A percentile compares a stretch with the other conserved stretches of the same genome.
Evolutionary conservation across 1,140 invertebrate species (phyloP).

Genomic region (Sminthurinus signatus): DNA sequence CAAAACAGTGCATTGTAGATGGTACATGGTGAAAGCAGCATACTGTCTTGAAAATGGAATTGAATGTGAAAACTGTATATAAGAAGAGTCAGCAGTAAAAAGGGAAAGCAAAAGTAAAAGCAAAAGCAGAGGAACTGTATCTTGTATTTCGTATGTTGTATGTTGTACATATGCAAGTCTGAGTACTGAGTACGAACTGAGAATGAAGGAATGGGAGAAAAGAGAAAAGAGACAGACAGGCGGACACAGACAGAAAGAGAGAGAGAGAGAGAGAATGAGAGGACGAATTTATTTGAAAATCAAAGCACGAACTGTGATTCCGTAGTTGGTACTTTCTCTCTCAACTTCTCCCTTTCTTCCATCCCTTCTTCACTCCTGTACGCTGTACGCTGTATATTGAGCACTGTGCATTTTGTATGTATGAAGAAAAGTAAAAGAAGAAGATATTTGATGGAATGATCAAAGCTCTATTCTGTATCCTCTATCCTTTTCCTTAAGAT

Average conservation of each 20-base stretch:
- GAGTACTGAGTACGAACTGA: too few species aligned
- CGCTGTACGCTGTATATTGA: too few species aligned
- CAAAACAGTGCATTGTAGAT: too few species aligned
- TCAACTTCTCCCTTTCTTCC: too few species aligned
- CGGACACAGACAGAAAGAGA: neutral
- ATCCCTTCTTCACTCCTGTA: too few species aligned
- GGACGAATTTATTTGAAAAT: constrained; percentile 24
- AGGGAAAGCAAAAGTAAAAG: constrained; percentile 3
- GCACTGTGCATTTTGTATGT: too few species aligned
- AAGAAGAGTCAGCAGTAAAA: neutral
- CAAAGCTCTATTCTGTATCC: constrained; percentile 11
- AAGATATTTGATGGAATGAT: constrained; percentile 17
- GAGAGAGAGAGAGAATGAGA: neutral
- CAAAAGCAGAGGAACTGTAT: too few species aligned
- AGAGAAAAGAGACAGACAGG: neutral
- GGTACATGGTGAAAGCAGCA: too few species aligned
- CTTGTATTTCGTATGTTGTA: too few species aligned
- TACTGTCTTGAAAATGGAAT: too few species aligned
- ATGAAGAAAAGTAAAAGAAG: neutral
- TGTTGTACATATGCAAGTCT: too few species aligned
- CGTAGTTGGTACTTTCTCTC: constrained; percentile 12
- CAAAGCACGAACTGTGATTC: constrained; percentile 38
- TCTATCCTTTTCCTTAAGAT: constrained; percentile 2
- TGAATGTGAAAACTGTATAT: neutral
- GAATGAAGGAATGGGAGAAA: neutral